Base-by-base conservation (phyloP, 1,140 invertebrate species). In the Anadara kagoshimensis region DNA sequence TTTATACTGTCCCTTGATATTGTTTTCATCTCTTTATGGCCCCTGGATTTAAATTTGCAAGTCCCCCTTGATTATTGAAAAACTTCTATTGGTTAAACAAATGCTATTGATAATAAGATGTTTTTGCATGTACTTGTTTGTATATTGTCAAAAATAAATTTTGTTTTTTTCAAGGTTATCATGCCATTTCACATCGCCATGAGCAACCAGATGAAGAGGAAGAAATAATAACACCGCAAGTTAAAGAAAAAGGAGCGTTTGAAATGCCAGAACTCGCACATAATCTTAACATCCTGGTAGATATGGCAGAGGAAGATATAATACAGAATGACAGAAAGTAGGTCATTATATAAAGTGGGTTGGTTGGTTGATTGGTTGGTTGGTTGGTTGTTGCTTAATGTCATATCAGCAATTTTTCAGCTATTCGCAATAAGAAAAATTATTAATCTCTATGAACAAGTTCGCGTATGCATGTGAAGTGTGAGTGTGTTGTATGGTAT, bases 291-390 rank as follows among this genome's bases (percentile, higher is more conserved):
- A 89, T 98, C 18, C 89, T 98, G 51, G 94, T 98, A 4, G 95
- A 97, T 70, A 94, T 96, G 90, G 96, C 96, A 73, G 97, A 99
- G 90, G 95, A 98, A 89, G 94, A 98, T 82, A 99, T 99, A 61
- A 94, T 98, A 44, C 91, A 93, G 78, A 97, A 96, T 84, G 95
- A 98, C 76, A 92, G 94, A 61, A 93, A 94, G 82, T 87, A 75
- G 66, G 84, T 43, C 4, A 43, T 59, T 56, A 12, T 10, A 51
- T 20, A 51, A 4, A 20, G 47, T 47, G n/a, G n/a, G n/a, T n/a
- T n/a, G n/a, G n/a, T n/a, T n/a, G n/a, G n/a, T n/a, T n/a, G n/a
- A n/a, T n/a, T n/a, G n/a, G n/a, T n/a, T n/a, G n/a, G n/a, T n/a
- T n/a, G n/a, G n/a, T n/a, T n/a, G n/a, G n/a, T n/a, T n/a, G n/a